Evolutionary conservation across 92 coral and sea anemone genomes (phyloP).

Genomic region (Porites evermanni): DNA sequence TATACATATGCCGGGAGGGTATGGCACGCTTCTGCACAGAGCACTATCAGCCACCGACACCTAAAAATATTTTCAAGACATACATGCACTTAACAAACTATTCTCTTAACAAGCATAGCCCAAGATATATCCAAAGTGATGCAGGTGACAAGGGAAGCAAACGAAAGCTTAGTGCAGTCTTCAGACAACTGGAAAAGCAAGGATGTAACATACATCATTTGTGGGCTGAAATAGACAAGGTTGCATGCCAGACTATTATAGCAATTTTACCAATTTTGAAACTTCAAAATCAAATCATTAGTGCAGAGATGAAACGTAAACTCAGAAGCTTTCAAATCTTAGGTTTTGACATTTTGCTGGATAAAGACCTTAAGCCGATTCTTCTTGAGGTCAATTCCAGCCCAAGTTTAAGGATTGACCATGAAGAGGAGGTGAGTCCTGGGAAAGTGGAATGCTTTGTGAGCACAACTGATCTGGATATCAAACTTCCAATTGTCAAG

Average conservation of each 20-base stretch:
- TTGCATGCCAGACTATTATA: slow-evolving; percentile 78
- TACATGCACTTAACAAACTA: slow-evolving; percentile 93
- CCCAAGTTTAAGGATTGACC: slow-evolving; percentile 84
- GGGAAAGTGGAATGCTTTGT: slow-evolving; percentile 78
- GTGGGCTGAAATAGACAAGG: slow-evolving; percentile 79
- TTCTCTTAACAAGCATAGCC: slow-evolving; percentile 80
- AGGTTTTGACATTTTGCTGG: slow-evolving; percentile 87
- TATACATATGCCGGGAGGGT: slow-evolving; percentile 88
- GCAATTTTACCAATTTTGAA: slow-evolving; percentile 80
- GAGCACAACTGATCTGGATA: slow-evolving; percentile 86
- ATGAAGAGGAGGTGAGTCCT: slow-evolving; percentile 78
- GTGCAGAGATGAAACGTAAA: slow-evolving; percentile 70
- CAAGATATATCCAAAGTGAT: slow-evolving; percentile 81
- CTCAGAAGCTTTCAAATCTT: slow-evolving; percentile 81
- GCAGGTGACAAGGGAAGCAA: slow-evolving; percentile 86
- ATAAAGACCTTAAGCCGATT: slow-evolving; percentile 66
- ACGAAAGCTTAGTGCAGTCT: slow-evolving; percentile 86
- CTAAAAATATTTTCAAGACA: slow-evolving; percentile 72
- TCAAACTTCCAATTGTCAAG: slow-evolving; percentile 78
- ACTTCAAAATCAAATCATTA: slow-evolving; percentile 66
- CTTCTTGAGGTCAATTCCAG: slow-evolving; percentile 86
- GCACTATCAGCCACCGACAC: slow-evolving; percentile 74
- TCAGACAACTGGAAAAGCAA: slow-evolving; percentile 67
- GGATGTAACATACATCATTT: slow-evolving; percentile 69
- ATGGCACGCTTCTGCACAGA: slow-evolving; percentile 91